Conservation (phyloP, 2,797 vertebrate genomes). For the Sus cebifrons region DNA sequence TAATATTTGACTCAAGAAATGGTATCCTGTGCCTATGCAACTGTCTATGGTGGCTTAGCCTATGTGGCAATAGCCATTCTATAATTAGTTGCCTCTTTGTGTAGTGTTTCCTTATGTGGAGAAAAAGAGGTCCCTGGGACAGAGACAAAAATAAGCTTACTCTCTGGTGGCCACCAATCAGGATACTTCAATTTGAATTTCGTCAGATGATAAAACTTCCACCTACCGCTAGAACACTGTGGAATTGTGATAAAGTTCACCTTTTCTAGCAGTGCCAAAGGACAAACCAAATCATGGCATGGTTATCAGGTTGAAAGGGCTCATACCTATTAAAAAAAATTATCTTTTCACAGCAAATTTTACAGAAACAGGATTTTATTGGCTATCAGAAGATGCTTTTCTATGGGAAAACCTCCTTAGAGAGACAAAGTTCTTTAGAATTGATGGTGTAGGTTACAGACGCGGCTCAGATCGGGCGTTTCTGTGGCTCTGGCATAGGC, state of each 20-base stretch:
- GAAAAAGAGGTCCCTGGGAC: not conserved
- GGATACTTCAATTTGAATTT: not conserved
- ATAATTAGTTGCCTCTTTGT: not conserved
- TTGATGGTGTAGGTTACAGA: not conserved
- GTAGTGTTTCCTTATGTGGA: slow-evolving; percentile 3
- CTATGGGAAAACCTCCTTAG: slow-evolving; percentile 23
- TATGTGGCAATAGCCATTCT: not conserved
- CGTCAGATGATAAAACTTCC: not conserved
- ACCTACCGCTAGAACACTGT: not conserved
- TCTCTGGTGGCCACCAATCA: not conserved
- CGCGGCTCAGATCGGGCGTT: too few species aligned
- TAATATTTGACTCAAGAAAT: slow-evolving; percentile 32
- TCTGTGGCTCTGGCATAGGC: too few species aligned
- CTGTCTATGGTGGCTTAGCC: not conserved
- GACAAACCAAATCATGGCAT: slow-evolving; percentile 22
- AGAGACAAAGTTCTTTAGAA: slow-evolving; percentile 62
- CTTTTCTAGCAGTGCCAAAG: slow-evolving; percentile 68
- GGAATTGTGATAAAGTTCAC: not conserved
- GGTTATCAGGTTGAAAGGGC: slow-evolving; percentile 40
- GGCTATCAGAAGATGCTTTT: slow-evolving; percentile 69
- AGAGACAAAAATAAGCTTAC: not conserved
- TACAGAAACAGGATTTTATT: slow-evolving; percentile 70
- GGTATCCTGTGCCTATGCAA: not conserved
- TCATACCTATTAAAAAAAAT: slow-evolving; percentile 57
- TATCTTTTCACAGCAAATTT: slow-evolving; percentile 39